Conservation (phyloP, 2,888 invertebrate species). For the Julus scandinavius region DNA sequence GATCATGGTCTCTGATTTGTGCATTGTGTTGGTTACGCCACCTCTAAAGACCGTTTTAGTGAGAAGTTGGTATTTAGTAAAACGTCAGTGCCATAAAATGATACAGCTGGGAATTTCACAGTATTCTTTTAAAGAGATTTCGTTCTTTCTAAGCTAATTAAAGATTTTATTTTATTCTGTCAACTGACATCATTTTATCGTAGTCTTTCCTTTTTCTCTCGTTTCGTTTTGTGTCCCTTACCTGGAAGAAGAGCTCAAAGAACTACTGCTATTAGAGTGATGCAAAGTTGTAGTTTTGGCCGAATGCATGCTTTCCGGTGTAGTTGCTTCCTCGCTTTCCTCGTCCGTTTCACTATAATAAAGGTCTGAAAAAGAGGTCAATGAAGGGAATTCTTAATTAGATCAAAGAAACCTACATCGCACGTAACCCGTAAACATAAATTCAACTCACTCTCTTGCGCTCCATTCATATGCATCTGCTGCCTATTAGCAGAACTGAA, state of each 20-base stretch:
- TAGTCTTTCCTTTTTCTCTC: not conserved
- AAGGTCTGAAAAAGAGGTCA: slow-evolving; percentile 61
- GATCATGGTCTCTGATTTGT: not conserved
- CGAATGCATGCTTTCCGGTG: not conserved
- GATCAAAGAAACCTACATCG: not conserved
- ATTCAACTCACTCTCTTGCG: slow-evolving; percentile 16
- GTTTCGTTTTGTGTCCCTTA: not conserved
- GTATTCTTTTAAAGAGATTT: too few relatives aligned
- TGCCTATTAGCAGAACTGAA: slow-evolving; percentile 53
- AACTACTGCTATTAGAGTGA: slow-evolving; percentile 43
- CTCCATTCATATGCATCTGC: not conserved
- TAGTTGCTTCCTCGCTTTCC: slow-evolving; percentile 58
- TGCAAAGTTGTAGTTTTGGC: not conserved
- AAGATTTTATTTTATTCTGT: too few relatives aligned
- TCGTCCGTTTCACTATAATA: slow-evolving; percentile 73
- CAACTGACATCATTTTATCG: too few relatives aligned
- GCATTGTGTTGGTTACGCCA: too few relatives aligned
- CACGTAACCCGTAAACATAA: too few relatives aligned
- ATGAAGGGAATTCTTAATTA: not conserved
- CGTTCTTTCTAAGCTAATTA: too few relatives aligned
- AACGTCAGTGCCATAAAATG: too few relatives aligned
- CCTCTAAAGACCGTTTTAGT: too few relatives aligned
- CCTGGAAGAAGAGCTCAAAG: slow-evolving; percentile 53
- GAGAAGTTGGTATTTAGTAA: too few relatives aligned
- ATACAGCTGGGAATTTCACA: too few relatives aligned